Percentiles rank a stretch among this genome's conserved stretches.
These are phyloP conservation scores for Plebejus argus DNA, from an alignment of 2,888 invertebrate genomes.

Conservation along the genomic window DNA sequence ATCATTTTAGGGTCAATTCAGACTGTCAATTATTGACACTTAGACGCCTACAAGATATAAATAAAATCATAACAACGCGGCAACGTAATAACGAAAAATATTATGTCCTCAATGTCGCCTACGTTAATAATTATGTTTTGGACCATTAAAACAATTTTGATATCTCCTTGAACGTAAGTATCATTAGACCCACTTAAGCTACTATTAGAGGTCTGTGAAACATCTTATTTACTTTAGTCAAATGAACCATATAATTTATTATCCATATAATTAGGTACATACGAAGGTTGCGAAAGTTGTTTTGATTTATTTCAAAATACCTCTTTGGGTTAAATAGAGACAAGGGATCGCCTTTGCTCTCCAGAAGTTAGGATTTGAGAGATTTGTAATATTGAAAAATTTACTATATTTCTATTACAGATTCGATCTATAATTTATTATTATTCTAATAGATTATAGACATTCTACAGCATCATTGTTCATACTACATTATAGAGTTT, in stretches of 20 bases:
- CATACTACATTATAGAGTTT: too few relatives aligned
- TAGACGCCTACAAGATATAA: neutral
- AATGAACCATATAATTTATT: slow-evolving; percentile 37
- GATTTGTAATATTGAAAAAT: too few relatives aligned
- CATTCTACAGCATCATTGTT: too few relatives aligned
- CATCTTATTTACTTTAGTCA: slow-evolving; percentile 38
- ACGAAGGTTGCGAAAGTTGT: slow-evolving; percentile 34
- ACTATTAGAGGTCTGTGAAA: slow-evolving; percentile 37
- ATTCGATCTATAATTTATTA: too few relatives aligned
- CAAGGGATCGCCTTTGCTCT: neutral
- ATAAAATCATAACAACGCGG: neutral
- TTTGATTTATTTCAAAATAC: slow-evolving; percentile 26
- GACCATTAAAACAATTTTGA: slow-evolving; percentile 26
- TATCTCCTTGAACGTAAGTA: slow-evolving; percentile 36
- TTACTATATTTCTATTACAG: too few relatives aligned
- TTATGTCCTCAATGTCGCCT: neutral
- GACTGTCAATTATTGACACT: too few relatives aligned
- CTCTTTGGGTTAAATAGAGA: slow-evolving; percentile 7
- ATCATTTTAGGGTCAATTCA: too few relatives aligned
- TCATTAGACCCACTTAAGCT: slow-evolving; percentile 36
- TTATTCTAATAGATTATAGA: too few relatives aligned
- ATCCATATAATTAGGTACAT: slow-evolving; percentile 33
- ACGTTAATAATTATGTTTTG: neutral
- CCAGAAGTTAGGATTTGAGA: neutral
- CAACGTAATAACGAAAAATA: neutral